These are phyloP conservation scores for Conus betulinus DNA, from an alignment of 1,140 invertebrate genomes.

Conservation along the genomic window DNA sequence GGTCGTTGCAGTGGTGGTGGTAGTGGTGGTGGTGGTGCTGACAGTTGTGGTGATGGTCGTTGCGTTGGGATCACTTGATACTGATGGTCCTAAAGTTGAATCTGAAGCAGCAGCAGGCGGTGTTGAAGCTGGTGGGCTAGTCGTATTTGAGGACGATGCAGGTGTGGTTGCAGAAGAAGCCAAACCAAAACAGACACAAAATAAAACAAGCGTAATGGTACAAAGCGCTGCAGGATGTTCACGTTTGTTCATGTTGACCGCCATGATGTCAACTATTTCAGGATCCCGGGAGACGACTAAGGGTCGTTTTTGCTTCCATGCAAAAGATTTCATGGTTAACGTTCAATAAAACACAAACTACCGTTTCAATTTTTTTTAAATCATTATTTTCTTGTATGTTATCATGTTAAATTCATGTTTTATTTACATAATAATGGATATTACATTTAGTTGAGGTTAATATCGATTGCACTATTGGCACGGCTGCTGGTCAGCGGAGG, in stretches of 20 bases:
- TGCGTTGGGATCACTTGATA: not conserved
- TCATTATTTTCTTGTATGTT: too few species aligned
- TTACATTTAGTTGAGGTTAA: too few species aligned
- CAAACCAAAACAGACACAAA: not conserved
- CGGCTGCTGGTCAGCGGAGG: too few species aligned
- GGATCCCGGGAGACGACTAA: not conserved
- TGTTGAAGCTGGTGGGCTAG: constrained; percentile 18
- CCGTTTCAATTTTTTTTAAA: too few species aligned
- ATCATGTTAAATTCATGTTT: too few species aligned
- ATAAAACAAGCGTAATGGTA: constrained; percentile 13
- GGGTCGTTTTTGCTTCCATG: too few species aligned
- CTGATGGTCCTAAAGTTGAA: not conserved
- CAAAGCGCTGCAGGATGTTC: constrained; percentile 3
- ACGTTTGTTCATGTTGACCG: constrained; percentile 50
- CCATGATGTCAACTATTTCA: constrained; percentile 60
- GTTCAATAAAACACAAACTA: too few species aligned
- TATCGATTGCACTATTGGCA: too few species aligned
- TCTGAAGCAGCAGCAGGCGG: not conserved
- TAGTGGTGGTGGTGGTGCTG: constrained; percentile 47
- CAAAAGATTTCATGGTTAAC: too few species aligned
- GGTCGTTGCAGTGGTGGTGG: constrained; percentile 33
- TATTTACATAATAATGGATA: too few species aligned
- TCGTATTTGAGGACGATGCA: not conserved
- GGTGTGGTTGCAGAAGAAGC: not conserved
- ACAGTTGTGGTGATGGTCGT: constrained; percentile 33